A percentile compares a stretch with the other conserved stretches of the same genome.
These are phyloP conservation scores for Spodoptera littoralis DNA, from an alignment of 2,888 invertebrate genomes.

Conservation along the genomic window DNA sequence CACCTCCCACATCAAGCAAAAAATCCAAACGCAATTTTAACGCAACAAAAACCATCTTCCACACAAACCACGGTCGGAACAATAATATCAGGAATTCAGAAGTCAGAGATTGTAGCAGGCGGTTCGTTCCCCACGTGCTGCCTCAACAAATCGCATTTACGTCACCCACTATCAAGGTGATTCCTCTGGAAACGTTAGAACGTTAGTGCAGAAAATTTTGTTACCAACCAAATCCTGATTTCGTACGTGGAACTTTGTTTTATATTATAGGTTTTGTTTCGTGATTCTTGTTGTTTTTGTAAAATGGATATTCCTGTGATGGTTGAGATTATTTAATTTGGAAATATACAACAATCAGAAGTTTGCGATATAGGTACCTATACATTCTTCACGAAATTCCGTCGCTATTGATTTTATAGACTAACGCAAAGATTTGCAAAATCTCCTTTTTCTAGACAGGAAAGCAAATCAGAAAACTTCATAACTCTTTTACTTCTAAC, in stretches of 20 bases:
- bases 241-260: slow-evolving; percentile 9
- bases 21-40: slow-evolving; percentile 5
- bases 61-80: slow-evolving; percentile 38
- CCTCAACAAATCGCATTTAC: slow-evolving; percentile 68
- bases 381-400: too few species aligned
- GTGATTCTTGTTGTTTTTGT: background rate
- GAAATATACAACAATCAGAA: too few species aligned
- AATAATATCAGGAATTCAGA: slow-evolving; percentile 43
- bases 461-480: too few species aligned
- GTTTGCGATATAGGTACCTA: too few species aligned
- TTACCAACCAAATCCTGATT: slow-evolving; percentile 31
- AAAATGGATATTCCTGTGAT: too few species aligned
- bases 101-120: slow-evolving; percentile 38
- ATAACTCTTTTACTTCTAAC: too few species aligned
- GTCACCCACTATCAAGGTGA: slow-evolving; percentile 62
- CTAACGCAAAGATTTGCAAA: too few species aligned
- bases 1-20: too few species aligned
- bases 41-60: slow-evolving; percentile 7
- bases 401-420: too few species aligned
- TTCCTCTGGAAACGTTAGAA: slow-evolving; percentile 56
- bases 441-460: too few species aligned
- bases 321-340: too few species aligned
- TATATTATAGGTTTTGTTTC: slow-evolving; percentile 12
- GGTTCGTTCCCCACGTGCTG: slow-evolving; percentile 56
- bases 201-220: slow-evolving; percentile 32